phyloP scores from a whole-genome alignment of 2,888 invertebrate species.

The Limnephilus rhombicus region DNA sequence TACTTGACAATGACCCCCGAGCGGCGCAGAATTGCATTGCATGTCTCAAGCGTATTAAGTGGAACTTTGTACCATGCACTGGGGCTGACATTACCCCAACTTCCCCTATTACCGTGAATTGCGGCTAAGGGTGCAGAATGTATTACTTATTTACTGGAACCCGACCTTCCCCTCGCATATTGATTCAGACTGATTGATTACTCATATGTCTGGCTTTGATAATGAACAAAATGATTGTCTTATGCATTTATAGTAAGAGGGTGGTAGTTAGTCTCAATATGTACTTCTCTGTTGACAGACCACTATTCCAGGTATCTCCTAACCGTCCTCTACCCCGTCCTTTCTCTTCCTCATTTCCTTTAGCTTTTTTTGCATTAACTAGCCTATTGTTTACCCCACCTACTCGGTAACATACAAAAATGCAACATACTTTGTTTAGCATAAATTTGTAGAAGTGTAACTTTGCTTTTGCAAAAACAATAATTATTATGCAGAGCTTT shows the following conservation, averaged over 20 bases:
- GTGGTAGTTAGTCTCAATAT: not conserved
- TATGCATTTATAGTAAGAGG: too few relatives aligned
- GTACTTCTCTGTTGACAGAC: not conserved
- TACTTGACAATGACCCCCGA: not conserved
- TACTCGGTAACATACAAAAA: not conserved
- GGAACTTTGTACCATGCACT: not conserved
- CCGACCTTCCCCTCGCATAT: not conserved
- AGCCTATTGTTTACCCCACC: not conserved
- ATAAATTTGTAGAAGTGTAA: too few relatives aligned
- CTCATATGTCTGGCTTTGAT: not conserved
- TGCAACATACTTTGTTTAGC: not conserved
- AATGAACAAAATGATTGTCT: too few relatives aligned
- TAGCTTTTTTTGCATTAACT: not conserved
- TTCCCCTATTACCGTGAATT: not conserved
- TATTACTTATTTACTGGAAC: not conserved
- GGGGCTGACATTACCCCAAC: not conserved
- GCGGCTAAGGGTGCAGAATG: not conserved
- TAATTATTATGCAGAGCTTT: too few relatives aligned
- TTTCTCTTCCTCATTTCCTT: not conserved
- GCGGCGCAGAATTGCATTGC: not conserved
- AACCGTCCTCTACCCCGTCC: not conserved
- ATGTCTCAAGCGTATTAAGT: not conserved
- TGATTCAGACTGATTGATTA: not conserved
- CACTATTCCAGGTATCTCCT: not conserved
- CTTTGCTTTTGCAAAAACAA: too few relatives aligned